These are phyloP conservation scores for Encarsia formosa DNA, from an alignment of 2,888 invertebrate genomes.

Conservation along the genomic window DNA sequence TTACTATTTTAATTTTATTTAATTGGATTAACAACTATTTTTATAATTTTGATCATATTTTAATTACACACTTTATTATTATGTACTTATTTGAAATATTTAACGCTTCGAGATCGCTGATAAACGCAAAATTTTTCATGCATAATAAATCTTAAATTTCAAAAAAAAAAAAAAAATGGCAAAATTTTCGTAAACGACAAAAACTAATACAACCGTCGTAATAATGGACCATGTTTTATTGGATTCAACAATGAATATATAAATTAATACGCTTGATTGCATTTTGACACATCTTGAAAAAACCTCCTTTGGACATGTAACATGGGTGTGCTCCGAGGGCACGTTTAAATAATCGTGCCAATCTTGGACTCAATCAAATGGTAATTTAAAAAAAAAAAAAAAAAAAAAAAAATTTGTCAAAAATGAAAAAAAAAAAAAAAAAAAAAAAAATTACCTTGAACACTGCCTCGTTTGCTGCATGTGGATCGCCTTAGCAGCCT, in stretches of 20 bases:
- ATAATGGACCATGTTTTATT: slow-evolving; percentile 37
- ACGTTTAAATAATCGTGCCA: slow-evolving; percentile 42
- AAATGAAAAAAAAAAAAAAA: slow-evolving; percentile 36
- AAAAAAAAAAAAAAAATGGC: slow-evolving; percentile 24
- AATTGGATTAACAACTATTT: too few relatives aligned
- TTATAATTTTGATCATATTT: too few relatives aligned
- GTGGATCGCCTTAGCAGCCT: slow-evolving; percentile 55
- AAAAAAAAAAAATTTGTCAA: slow-evolving; percentile 45
- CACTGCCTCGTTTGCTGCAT: slow-evolving; percentile 58
- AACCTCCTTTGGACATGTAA: slow-evolving; percentile 46
- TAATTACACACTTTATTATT: too few relatives aligned
- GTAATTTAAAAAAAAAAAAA: slow-evolving; percentile 39
- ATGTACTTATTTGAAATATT: too few relatives aligned
- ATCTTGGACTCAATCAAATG: slow-evolving; percentile 48
- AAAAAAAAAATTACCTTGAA: slow-evolving; percentile 48
- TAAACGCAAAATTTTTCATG: too few relatives aligned
- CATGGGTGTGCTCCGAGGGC: slow-evolving; percentile 50
- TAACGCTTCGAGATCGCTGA: too few relatives aligned
- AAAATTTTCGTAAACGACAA: too few relatives aligned
- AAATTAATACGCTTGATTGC: slow-evolving; percentile 30
- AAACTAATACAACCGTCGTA: too few relatives aligned
- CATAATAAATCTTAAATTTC: too few relatives aligned
- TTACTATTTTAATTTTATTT: too few relatives aligned
- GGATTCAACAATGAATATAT: slow-evolving; percentile 32
- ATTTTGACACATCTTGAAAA: slow-evolving; percentile 32